phyloP scores from a whole-genome alignment of 2,113 vertebrate genomes.

The Eurypyga helias region DNA sequence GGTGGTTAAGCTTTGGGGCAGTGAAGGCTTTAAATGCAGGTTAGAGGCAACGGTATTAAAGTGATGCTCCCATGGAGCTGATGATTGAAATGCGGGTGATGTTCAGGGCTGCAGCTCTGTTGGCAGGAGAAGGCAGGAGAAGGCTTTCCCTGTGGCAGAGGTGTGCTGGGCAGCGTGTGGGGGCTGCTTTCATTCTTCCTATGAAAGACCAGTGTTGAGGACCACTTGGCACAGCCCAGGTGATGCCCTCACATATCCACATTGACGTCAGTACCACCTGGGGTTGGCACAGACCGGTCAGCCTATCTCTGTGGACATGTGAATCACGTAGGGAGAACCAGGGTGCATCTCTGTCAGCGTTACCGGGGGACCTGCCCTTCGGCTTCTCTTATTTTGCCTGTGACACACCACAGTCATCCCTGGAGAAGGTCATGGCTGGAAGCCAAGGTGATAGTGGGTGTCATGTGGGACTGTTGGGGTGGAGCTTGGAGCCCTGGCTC shows the following conservation, averaged over 20 bases:
- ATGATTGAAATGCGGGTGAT: rapidly evolving
- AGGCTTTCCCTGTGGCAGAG: not conserved
- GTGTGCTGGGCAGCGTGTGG: not conserved
- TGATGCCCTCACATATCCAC: not conserved
- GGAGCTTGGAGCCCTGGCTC: not conserved
- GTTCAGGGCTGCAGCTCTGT: not conserved
- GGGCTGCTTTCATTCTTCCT: not conserved
- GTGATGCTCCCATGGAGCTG: not conserved
- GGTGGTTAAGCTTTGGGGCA: not conserved
- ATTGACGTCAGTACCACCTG: not conserved
- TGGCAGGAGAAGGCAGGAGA: not conserved
- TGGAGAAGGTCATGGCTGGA: not conserved
- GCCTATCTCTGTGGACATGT: not conserved
- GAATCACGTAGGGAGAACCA: not conserved
- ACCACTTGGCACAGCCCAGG: not conserved
- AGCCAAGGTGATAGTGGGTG: not conserved
- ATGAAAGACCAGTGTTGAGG: no score
- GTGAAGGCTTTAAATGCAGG: rapidly evolving
- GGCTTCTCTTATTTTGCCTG: not conserved
- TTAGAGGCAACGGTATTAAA: rapidly evolving
- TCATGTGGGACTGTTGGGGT: not conserved
- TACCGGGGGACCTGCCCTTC: not conserved
- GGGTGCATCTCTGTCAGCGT: not conserved
- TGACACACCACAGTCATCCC: not conserved
- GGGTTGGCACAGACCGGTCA: not conserved